Conservation (phyloP, 2,113 vertebrate species). For the Mustelus asterias region DNA sequence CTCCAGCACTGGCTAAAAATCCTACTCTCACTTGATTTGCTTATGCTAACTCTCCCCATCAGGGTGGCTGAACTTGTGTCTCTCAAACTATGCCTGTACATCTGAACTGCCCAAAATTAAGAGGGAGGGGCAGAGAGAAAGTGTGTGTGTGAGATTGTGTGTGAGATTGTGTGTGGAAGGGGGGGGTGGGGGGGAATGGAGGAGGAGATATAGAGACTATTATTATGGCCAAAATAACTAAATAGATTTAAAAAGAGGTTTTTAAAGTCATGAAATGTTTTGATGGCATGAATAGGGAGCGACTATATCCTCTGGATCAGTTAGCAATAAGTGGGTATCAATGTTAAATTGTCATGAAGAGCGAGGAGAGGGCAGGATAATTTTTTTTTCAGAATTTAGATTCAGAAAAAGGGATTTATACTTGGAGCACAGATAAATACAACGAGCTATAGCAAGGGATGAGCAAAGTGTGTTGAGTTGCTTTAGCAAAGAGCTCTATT, state of each 20-base stretch:
- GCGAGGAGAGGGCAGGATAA: not conserved
- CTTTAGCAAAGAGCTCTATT: not conserved
- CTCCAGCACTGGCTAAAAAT: not conserved
- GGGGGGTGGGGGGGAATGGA: not conserved
- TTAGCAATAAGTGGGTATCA: not conserved
- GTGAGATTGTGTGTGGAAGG: no score
- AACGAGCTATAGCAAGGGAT: not conserved
- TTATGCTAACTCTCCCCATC: not conserved
- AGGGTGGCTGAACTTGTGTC: not conserved
- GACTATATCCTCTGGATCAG: not conserved
- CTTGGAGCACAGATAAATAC: not conserved
- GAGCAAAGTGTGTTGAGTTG: not conserved
- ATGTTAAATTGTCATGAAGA: not conserved
- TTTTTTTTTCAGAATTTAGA: not conserved
- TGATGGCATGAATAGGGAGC: not conserved
- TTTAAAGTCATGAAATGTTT: not conserved
- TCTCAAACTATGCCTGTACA: not conserved
- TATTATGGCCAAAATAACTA: not conserved
- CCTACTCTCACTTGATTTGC: not conserved
- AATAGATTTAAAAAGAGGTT: not conserved
- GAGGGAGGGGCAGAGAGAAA: not conserved
- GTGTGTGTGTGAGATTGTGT: no score
- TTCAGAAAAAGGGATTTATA: not conserved
- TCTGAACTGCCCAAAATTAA: not conserved
- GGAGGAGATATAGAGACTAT: not conserved